Evolutionary conservation across 1,140 invertebrate species (phyloP).

Genomic region (Hycleus cichorii): DNA sequence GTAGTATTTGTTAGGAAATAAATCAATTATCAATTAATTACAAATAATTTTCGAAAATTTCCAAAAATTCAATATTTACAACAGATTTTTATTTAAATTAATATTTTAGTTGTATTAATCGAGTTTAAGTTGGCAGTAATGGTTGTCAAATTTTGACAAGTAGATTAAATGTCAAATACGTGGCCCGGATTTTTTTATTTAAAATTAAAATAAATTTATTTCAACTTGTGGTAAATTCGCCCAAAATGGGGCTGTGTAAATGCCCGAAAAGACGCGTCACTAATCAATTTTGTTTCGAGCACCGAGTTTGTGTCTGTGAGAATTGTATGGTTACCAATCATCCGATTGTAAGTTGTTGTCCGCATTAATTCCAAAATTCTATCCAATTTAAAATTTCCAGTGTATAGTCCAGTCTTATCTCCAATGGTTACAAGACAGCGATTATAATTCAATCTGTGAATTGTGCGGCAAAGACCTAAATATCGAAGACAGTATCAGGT

Average conservation of each 20-base stretch:
- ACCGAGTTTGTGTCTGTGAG: conserved; percentile 97
- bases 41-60: too few species aligned
- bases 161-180: conserved; percentile 14
- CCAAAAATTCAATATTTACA: too few species aligned
- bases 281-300: conserved; percentile 97
- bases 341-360: conserved; percentile 67
- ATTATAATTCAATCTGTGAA: conserved; percentile 86
- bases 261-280: conserved; percentile 95
- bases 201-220: not conserved
- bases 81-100: too few species aligned
- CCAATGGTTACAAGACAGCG: conserved; percentile 95
- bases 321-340: conserved; percentile 95
- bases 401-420: conserved; percentile 97
- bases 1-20: too few species aligned
- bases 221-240: not conserved
- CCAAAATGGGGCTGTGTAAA: conserved; percentile 90
- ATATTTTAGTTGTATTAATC: not conserved
- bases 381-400: conserved; percentile 46
- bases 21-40: too few species aligned
- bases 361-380: not conserved
- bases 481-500: conserved; percentile 77
- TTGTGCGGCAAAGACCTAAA: conserved; percentile 74
- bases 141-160: conserved; percentile 2
- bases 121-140: not conserved
- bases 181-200: conserved; percentile 17